phyloP scores from a whole-genome alignment of 92 coral and sea anemone genomes.

The Porites divaricata region DNA sequence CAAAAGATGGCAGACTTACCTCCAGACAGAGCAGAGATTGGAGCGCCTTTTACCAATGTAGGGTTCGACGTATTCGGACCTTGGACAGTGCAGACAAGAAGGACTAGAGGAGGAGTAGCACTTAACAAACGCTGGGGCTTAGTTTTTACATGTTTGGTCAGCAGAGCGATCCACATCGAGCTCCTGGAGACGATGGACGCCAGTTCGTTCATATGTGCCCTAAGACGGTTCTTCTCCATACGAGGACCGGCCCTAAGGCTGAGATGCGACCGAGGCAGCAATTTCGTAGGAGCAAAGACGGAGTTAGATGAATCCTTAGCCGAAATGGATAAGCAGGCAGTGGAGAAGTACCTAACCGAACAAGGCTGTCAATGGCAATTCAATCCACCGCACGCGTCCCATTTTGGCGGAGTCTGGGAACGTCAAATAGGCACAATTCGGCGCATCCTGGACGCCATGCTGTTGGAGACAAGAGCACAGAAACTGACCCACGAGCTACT shows the following conservation, averaged over 20 bases:
- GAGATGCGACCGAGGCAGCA: constrained; percentile 20
- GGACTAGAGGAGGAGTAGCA: constrained; percentile 37
- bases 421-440: too few species aligned
- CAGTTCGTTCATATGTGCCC: neutral
- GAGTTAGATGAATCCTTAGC: constrained; percentile 28
- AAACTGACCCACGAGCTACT: constrained; percentile 1
- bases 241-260: constrained; percentile 17
- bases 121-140: constrained; percentile 28
- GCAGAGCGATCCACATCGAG: constrained; percentile 38
- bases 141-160: constrained; percentile 13
- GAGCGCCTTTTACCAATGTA: constrained; percentile 25
- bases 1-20: constrained; percentile 40
- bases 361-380: too few species aligned
- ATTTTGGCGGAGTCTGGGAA: neutral
- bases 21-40: constrained; percentile 13
- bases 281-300: constrained; percentile 28
- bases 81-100: constrained; percentile 26
- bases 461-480: neutral
- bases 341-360: too few species aligned
- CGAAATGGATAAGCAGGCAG: neutral
- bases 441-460: neutral
- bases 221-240: constrained; percentile 21
- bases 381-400: neutral
- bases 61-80: constrained; percentile 35
- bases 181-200: constrained; percentile 34